Base-by-base conservation (phyloP, 2,113 vertebrate genomes). In the Hippocampus barbouri region DNA sequence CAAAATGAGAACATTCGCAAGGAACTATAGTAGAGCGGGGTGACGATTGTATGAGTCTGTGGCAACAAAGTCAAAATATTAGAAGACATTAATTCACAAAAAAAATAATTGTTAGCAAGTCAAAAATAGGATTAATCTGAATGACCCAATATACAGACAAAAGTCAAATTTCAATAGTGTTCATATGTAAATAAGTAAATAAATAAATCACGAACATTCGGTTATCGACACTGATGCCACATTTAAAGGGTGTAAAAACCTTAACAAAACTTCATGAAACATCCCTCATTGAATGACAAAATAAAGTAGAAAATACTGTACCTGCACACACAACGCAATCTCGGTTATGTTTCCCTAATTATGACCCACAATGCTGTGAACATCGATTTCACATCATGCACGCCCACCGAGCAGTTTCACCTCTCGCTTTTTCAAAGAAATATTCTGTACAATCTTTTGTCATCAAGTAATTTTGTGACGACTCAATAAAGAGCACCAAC, bases 291-390 rank as follows among this genome's bases (percentile, higher is more conserved):
- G 70, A 49, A 51, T 60, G 51, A 23, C 2, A 27, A 38, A 78
- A 6, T 72, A 76, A 70, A 66, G 3, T 71, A 4, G 20, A 78
- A 71, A 41, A 12, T 51, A 75, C 72, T 38, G 8, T 78, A 83
- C 71, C 80, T 86, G 53, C 70, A 43, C 16, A 68, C 9, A n/a
- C 60, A 57, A 16, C 34, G 47, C 5, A 14, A 72, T 64, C 45
- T 8, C 40, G 1, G 6, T 15, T 66, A 45, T 38, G 65, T 1
- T 15, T 65, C 51, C 21, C 71, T 71, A 73, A 41, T 2, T 71
- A 72, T 11, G 0, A 0, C 57, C 21, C 66, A 65, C 15, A 69
- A 75, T 76, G 68, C 68, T 76, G 77, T 66, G 5, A 1, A 0
- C 2, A 21, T 68, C 8, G 16, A 51, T 81, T 78, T 70, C 67